phyloP scores from a whole-genome alignment of 2,113 vertebrate species.

The Peucedramus taeniatus region DNA sequence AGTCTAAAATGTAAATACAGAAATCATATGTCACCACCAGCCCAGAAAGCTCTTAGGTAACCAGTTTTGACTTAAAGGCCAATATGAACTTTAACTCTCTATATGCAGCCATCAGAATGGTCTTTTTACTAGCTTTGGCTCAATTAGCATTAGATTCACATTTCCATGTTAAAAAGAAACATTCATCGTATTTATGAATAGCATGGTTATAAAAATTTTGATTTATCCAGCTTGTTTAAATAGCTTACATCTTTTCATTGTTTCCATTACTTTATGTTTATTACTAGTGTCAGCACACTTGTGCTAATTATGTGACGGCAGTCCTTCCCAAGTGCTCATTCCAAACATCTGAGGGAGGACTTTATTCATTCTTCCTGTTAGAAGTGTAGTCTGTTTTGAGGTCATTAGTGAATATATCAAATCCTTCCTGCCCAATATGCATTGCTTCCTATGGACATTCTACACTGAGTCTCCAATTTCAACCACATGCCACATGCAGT shows the following conservation, averaged over 20 bases:
- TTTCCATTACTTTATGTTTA: conserved; percentile 4
- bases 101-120: background rate
- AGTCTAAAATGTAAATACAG: background rate
- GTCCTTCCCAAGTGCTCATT: background rate
- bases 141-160: background rate
- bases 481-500: background rate
- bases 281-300: background rate
- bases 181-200: background rate
- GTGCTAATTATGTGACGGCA: background rate
- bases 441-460: background rate
- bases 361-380: background rate
- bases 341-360: background rate
- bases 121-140: conserved; percentile 9
- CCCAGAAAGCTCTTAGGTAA: background rate
- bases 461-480: background rate
- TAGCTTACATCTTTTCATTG: background rate
- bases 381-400: background rate
- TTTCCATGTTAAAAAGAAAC: background rate
- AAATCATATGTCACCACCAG: background rate
- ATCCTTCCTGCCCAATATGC: background rate
- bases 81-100: background rate
- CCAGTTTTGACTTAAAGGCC: background rate
- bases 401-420: background rate
- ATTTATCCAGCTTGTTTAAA: conserved; percentile 19
- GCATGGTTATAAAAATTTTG: background rate